Conservation (phyloP, 2,888 invertebrate species). For the Drosophila picticornis region DNA sequence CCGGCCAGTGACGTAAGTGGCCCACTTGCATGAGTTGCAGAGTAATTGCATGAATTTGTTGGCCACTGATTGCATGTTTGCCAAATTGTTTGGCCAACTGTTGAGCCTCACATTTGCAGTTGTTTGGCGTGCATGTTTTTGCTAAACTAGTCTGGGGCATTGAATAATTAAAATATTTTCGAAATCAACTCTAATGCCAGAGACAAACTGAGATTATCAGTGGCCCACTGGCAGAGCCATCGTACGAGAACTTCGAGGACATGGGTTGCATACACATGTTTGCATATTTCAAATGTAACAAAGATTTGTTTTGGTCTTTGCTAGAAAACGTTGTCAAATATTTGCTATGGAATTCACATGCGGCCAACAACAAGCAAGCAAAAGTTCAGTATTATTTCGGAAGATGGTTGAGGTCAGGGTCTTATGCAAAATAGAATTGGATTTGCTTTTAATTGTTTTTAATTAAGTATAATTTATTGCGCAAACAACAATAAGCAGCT, state of each 20-base stretch:
- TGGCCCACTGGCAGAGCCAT: constrained; percentile 6
- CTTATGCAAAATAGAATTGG: constrained; percentile 58
- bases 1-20: constrained; percentile 28
- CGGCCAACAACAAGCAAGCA: constrained; percentile 10
- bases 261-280: constrained; percentile 48
- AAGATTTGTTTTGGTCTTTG: constrained; percentile 75
- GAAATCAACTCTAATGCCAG: constrained; percentile 58
- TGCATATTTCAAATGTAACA: constrained; percentile 72
- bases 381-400: constrained; percentile 1
- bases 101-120: constrained; percentile 54
- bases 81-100: constrained; percentile 62
- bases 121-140: constrained; percentile 24
- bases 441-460: constrained; percentile 83
- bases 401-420: constrained; percentile 24
- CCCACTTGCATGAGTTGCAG: constrained; percentile 36
- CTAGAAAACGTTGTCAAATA: constrained; percentile 66
- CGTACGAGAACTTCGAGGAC: background rate
- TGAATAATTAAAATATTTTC: constrained; percentile 68
- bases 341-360: constrained; percentile 60
- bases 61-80: constrained; percentile 66
- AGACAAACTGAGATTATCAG: constrained; percentile 62
- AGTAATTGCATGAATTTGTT: constrained; percentile 73
- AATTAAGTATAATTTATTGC: constrained; percentile 81
- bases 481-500: constrained; percentile 67
- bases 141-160: constrained; percentile 30